These are phyloP conservation scores for Molossus molossus DNA, from an alignment of 2,797 vertebrate species.

Conservation along the genomic window DNA sequence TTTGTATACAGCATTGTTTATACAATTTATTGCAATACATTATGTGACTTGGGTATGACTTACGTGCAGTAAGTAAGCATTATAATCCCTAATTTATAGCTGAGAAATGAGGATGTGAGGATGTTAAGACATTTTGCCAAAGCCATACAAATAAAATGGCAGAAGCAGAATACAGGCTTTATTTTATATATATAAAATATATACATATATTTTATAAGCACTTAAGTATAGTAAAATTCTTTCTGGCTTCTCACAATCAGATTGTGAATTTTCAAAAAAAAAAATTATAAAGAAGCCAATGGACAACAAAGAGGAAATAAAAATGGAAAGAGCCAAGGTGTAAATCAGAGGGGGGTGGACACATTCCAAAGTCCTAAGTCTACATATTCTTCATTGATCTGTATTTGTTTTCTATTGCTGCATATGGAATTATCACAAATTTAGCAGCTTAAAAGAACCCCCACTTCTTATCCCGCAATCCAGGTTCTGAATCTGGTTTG, in stretches of 20 bases:
- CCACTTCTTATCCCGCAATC: not conserved
- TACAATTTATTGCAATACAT: not conserved
- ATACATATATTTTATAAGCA: not conserved
- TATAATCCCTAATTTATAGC: not conserved
- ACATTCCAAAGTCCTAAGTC: not conserved
- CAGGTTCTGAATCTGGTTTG: not conserved
- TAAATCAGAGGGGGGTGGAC: not conserved
- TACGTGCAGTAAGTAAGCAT: not conserved
- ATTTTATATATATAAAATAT: too few relatives aligned
- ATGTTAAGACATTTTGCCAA: conserved; percentile 20
- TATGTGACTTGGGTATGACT: not conserved
- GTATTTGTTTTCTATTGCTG: not conserved
- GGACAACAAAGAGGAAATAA: conserved; percentile 12
- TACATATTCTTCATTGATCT: not conserved
- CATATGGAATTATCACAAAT: not conserved
- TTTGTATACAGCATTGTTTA: not conserved
- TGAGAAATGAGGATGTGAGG: not conserved
- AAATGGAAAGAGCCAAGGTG: not conserved
- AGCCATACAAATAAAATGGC: not conserved
- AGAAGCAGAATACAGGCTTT: not conserved
- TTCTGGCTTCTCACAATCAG: conserved; percentile 27
- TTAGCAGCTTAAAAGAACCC: not conserved
- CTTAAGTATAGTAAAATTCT: conserved; percentile 30
- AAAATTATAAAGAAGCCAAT: conserved; percentile 12
- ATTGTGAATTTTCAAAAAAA: conserved; percentile 32